Evolutionary conservation across 2,888 invertebrate species (phyloP), one percentile per base, ranked within the genome.

Genomic region (Dolichomitus sp.): DNA sequence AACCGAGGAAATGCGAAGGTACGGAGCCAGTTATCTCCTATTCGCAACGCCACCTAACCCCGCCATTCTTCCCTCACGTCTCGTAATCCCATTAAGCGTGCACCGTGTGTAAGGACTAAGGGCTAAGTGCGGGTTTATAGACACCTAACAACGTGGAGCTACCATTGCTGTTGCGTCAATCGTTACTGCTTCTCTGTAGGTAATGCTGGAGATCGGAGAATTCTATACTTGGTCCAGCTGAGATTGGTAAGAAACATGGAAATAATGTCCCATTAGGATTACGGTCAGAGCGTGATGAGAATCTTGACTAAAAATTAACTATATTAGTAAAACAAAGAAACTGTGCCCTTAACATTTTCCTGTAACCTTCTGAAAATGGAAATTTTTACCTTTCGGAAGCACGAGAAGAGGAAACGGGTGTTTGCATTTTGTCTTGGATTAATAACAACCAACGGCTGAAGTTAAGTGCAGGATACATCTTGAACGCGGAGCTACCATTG

Each of bases 31-130:
- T 74, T 79, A 75, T 82, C 82, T 72, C 65, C 59, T 33, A 45
- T 69, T 75, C 45, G 59, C 82, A 82, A 70, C 75, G 48, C 73
- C 19, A 45, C 48, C 69, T 27, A 27, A 19, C 40, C 4, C 23
- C 30, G 59, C 59, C 40, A 23, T 48, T 48, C 57, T 61, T 59
- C n/a, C 19, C 30, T 42, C 27, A 40, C 52, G 66, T 42, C 82
- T 75, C 66, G 69, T 75, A 82, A 82, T 79, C 79, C 82, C 79
- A 82, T 82, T 82, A 82, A 82, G 45, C 50, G 78, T 70, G 42
- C 74, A 70, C 78, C 54, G 40, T 54, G 70, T 63, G 78, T 66
- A 79, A 69, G 82, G 78, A 69, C 69, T 82, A 66, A 82, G 69
- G 57, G 70, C 74, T 70, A 74, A 78, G 79, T 82, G 63, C 66